phyloP scores from a whole-genome alignment of 2,888 invertebrate genomes.

The Lasioglossum morio region DNA sequence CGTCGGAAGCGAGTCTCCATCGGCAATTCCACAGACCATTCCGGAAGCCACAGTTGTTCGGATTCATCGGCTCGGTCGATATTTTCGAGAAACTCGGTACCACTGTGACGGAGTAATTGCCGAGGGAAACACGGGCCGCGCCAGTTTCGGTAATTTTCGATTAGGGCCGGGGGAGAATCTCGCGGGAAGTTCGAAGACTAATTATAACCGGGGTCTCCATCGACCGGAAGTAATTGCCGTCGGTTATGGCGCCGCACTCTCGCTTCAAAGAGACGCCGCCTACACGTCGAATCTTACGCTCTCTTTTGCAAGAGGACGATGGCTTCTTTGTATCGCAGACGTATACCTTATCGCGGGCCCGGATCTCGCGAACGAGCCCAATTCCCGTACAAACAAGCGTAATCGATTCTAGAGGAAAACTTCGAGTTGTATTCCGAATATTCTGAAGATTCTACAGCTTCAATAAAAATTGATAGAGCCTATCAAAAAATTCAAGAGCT shows the following conservation, averaged over 20 bases:
- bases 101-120: background rate
- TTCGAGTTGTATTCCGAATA: background rate
- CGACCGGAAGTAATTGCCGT: slow-evolving; percentile 29
- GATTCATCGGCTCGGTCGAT: slow-evolving; percentile 14
- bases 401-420: background rate
- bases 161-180: background rate
- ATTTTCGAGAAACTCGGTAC: slow-evolving; percentile 8
- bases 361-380: background rate
- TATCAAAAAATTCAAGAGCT: too few species aligned
- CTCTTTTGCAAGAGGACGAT: slow-evolving; percentile 29
- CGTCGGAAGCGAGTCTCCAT: background rate
- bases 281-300: slow-evolving; percentile 23
- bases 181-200: slow-evolving; percentile 10
- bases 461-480: too few species aligned
- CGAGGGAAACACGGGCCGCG: background rate
- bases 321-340: slow-evolving; percentile 31
- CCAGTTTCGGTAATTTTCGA: slow-evolving; percentile 1
- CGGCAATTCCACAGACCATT: background rate
- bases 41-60: background rate
- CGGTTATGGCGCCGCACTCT: background rate
- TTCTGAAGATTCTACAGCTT: background rate
- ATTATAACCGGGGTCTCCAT: background rate
- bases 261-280: slow-evolving; percentile 15
- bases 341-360: too few species aligned
- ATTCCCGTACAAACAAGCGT: background rate